These are phyloP conservation scores for Akabosia matsudoensis DNA, from an alignment of 1,140 invertebrate genomes.

Conservation along the genomic window DNA sequence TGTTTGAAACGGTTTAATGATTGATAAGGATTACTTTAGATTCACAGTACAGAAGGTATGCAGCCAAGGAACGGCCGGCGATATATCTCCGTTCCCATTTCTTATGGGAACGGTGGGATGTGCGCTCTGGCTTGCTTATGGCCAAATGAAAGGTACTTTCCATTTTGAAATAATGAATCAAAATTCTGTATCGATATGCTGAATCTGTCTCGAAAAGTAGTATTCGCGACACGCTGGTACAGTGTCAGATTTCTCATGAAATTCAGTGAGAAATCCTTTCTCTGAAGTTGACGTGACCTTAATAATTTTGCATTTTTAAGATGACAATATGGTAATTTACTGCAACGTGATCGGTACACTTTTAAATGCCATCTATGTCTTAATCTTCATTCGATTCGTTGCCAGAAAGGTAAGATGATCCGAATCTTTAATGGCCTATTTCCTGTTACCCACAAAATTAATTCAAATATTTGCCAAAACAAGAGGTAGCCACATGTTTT, in stretches of 20 bases:
- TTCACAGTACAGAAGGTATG: conserved; percentile 41
- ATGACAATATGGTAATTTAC: conserved; percentile 62
- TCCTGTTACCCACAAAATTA: conserved; percentile 54
- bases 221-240: not conserved
- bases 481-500: not conserved
- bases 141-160: conserved; percentile 34
- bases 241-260: not conserved
- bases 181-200: not conserved
- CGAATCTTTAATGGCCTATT: conserved; percentile 37
- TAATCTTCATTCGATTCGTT: conserved; percentile 62
- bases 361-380: conserved; percentile 63
- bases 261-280: too few species aligned
- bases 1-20: too few species aligned
- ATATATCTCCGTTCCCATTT: conserved; percentile 39
- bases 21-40: too few species aligned
- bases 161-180: not conserved
- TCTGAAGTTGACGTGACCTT: too few species aligned
- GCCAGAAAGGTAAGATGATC: conserved; percentile 57
- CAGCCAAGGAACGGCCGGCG: conserved; percentile 34
- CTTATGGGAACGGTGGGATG: conserved; percentile 34
- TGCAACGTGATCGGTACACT: conserved; percentile 67
- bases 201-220: not conserved
- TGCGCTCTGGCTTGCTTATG: conserved; percentile 40
- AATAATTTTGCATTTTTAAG: conserved; percentile 61
- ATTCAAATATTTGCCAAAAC: conserved; percentile 45